Conservation (phyloP, 2,797 vertebrate species). For the Lacerta bilineata region DNA sequence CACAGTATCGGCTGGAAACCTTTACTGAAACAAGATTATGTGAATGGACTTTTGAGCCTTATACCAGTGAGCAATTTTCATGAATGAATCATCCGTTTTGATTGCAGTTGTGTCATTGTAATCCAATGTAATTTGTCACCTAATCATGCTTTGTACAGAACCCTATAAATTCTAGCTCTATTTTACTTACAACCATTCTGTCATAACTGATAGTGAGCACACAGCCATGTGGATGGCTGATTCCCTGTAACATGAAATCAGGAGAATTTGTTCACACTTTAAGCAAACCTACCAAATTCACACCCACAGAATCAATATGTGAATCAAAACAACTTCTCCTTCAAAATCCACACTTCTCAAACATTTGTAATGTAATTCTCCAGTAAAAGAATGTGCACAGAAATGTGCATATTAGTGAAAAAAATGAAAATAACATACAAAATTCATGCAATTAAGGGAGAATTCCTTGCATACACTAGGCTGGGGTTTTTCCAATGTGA, state of each 20-base stretch:
- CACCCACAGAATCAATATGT: no score
- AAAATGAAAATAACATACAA: no score
- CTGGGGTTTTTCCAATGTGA: no score
- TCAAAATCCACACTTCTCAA: no score
- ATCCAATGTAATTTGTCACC: neutral
- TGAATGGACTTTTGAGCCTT: constrained; percentile 83
- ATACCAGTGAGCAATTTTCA: constrained; percentile 77
- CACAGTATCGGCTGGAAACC: constrained; percentile 87
- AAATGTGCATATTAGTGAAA: no score
- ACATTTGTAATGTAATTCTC: no score
- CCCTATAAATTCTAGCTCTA: neutral
- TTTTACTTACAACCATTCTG: neutral
- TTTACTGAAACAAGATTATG: constrained; percentile 86
- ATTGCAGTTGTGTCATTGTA: neutral
- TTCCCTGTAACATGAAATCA: neutral
- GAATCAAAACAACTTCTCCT: no score
- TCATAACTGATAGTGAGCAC: neutral
- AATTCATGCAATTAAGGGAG: no score
- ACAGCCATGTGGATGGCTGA: neutral
- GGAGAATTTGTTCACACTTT: neutral
- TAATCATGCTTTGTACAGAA: neutral
- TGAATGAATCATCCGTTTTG: neutral
- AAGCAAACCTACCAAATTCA: neutral
- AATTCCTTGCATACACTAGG: no score
- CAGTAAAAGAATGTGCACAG: no score